A percentile compares a stretch with the other conserved stretches of the same genome.
Conservation (phyloP, 1,140 invertebrate genomes). For the Procambarus clarkii region DNA sequence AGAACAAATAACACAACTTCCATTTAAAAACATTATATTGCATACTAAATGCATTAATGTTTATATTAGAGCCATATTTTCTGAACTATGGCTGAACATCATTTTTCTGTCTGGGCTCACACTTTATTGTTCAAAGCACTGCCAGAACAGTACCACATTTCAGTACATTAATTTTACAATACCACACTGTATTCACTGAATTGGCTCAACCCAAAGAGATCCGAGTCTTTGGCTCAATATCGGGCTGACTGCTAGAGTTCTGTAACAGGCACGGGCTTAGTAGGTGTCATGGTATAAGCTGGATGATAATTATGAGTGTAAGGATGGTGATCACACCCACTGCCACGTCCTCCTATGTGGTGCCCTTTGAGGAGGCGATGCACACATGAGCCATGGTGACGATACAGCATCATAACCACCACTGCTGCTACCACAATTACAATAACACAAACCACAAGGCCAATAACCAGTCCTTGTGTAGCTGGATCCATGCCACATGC, state of each 20-base stretch:
- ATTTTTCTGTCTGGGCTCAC: slow-evolving; percentile 31
- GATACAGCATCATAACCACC: slow-evolving; percentile 67
- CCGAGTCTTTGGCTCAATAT: slow-evolving; percentile 50
- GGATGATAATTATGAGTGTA: slow-evolving; percentile 61
- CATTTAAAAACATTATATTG: slow-evolving; percentile 56
- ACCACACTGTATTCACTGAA: slow-evolving; percentile 27
- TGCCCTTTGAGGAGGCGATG: slow-evolving; percentile 68
- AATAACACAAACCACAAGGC: slow-evolving; percentile 51
- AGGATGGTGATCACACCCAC: slow-evolving; percentile 44
- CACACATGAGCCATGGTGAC: slow-evolving; percentile 64
- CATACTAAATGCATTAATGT: slow-evolving; percentile 64
- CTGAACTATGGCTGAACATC: slow-evolving; percentile 16
- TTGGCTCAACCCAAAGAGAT: slow-evolving; percentile 16
- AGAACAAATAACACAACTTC: slow-evolving; percentile 68
- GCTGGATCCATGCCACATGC: slow-evolving; percentile 69
- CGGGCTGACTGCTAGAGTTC: slow-evolving; percentile 72
- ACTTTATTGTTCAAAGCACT: slow-evolving; percentile 38
- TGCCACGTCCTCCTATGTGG: slow-evolving; percentile 53
- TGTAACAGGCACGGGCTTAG: slow-evolving; percentile 71
- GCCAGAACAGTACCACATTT: slow-evolving; percentile 24
- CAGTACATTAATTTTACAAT: slow-evolving; percentile 30
- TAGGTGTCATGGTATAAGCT: slow-evolving; percentile 66
- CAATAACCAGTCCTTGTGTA: slow-evolving; percentile 67
- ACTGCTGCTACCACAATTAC: slow-evolving; percentile 57
- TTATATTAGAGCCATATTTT: slow-evolving; percentile 48